Base-by-base conservation (phyloP, 1,140 invertebrate species). In the Thereuonema tuberculata region DNA sequence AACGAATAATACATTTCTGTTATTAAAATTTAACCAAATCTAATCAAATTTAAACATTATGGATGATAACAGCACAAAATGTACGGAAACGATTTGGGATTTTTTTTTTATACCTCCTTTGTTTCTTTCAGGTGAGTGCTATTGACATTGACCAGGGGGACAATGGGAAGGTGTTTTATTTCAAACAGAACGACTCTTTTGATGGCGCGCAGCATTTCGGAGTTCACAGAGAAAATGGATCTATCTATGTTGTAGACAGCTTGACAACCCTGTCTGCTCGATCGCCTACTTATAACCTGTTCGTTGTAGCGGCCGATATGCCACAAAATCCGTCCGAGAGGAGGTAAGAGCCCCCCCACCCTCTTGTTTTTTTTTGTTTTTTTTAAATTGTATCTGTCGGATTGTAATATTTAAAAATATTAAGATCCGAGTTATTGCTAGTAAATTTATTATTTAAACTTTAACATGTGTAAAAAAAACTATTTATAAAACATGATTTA, bases 61-160 rank as follows among this genome's bases (percentile, higher is more conserved):
- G n/a, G n/a, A n/a, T n/a, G n/a, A n/a, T n/a, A n/a, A n/a, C n/a
- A n/a, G n/a, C n/a, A n/a, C n/a, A n/a, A n/a, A n/a, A n/a, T n/a
- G n/a, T n/a, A n/a, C n/a, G n/a, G n/a, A n/a, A n/a, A n/a, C n/a
- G n/a, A n/a, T n/a, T n/a, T n/a, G n/a, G n/a, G n/a, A n/a, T 20
- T 20, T 17, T 50, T 20, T 20, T 20, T 50, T 50, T 50, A 14
- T 21, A 14, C 9, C 17, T 21, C 48, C 23, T 50, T 17, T 50
- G 3, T 50, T 50, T 50, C 17, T 50, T 21, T 50, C 21, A 50
- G 53, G 53, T 55, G 9, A 26, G 26, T 5, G 53, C 53, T 3
- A 21, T 55, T 12, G 69, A 70, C 59, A 65, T 63, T 3, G 69
- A 70, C 63, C 56, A 69, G 12, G 68, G 63, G 26, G 65, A 68